Base-by-base conservation (phyloP, 1,140 invertebrate species). In the Frieseomelitta varia region DNA sequence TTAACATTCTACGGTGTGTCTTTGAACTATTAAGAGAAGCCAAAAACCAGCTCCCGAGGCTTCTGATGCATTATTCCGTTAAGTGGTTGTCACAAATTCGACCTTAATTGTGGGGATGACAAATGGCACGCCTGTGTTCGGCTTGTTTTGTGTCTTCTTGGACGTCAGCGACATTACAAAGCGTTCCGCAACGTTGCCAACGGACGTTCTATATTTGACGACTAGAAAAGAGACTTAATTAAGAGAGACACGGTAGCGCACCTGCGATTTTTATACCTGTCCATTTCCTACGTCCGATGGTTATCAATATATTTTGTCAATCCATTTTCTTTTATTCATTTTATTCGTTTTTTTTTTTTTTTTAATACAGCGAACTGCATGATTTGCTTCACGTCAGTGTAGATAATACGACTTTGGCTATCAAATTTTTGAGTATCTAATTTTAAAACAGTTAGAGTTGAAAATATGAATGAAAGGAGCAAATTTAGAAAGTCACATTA, bases 1-100 rank as follows among this genome's bases (percentile, higher is more conserved):
- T 87, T 81, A 80, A 58, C 79, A 85, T 87, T 87, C 82, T 68
- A 69, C 72, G 27, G 56, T 65, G 74, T 73, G 79, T 87, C 85
- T 87, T 87, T 80, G 74, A 85, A 92, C 85, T 87, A 86, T 90
- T 78, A 90, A 89, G 86, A 85, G 87, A 77, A 88, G 88, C 84
- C 86, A 90, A 87, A 90, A 88, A 90, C 85, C 88, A 87, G 91
- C 30, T 90, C 87, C 47, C 68, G 39, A 47, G 76, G 79, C 76
- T 87, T 86, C 79, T 87, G 85, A 92, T 92, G 87, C 91, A 91
- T 93, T 92, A 93, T 92, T 91, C 90, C 85, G 88, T 91, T 93
- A 92, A 93, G 92, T 92, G 92, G 92, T 91, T 93, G 91, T 93
- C 92, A 91, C 91, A 91, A 92, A 91, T 92, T 92, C 90, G 92